These are phyloP conservation scores for Enteromius argenteus DNA, from an alignment of 2,797 vertebrate genomes.

Conservation along the genomic window DNA sequence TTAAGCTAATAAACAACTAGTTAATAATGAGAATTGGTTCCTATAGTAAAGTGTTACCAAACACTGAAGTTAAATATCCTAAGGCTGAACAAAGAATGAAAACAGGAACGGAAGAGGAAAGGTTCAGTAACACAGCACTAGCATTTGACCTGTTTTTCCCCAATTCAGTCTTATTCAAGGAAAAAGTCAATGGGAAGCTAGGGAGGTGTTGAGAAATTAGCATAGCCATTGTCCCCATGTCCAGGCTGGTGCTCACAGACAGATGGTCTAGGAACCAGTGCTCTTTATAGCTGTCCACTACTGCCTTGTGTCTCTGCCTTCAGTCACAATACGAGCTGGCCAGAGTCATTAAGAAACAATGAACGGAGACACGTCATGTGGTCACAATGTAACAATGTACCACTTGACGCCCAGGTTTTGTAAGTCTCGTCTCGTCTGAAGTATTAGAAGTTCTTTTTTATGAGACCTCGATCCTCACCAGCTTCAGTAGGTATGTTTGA, in stretches of 20 bases:
- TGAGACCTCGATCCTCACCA: background rate
- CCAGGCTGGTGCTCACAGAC: constrained; percentile 52
- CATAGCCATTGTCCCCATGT: constrained; percentile 61
- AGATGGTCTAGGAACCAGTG: constrained; percentile 66
- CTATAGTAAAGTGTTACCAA: background rate
- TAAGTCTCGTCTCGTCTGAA: constrained; percentile 4
- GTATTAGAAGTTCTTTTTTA: background rate
- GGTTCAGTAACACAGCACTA: background rate
- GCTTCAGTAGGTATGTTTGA: background rate
- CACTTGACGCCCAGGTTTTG: background rate
- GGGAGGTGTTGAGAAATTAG: constrained; percentile 57
- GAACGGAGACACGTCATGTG: constrained; percentile 32
- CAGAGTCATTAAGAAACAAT: constrained; percentile 43
- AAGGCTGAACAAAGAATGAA: background rate
- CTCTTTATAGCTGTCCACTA: constrained; percentile 39
- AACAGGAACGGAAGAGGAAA: background rate
- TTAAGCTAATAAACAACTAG: background rate
- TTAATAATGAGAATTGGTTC: background rate
- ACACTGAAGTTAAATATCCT: background rate
- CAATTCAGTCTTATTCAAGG: background rate
- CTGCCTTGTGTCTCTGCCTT: constrained; percentile 17
- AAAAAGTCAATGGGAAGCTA: constrained; percentile 37
- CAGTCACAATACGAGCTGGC: constrained; percentile 23
- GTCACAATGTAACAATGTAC: constrained; percentile 14
- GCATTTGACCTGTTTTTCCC: background rate